Evolutionary conservation across 2,888 invertebrate genomes (phyloP), one percentile per base, ranked within the genome.

Genomic region (Schizaphis graminum): DNA sequence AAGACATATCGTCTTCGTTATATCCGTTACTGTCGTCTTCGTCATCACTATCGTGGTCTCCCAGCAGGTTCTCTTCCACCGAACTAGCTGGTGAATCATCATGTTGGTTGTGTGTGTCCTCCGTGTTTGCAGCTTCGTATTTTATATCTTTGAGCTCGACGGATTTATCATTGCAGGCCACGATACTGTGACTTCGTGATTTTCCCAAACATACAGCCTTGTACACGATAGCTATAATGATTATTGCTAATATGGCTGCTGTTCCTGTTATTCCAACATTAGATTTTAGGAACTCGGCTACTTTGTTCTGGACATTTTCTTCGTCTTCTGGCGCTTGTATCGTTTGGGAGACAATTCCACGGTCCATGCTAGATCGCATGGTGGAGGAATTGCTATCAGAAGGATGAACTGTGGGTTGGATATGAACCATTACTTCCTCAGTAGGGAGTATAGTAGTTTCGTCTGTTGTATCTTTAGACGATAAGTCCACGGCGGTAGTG

Each of bases 241-340:
- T 41, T 13, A 91, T 49, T 41, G 86, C 61, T n/a, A 94, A 44
- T 16, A 94, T 16, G 11, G 44, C 85, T 7, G 94, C 94, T 21
- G 91, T 86, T 28, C 57, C 94, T 2, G 94, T 87, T 10, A 94
- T 44, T 13, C 61, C 86, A 5, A 61, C 49, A 44, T 94, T 94
- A 26, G 94, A 67, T 61, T 67, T 91, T 13, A 94, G 28, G 56
- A 91, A 94, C 4, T 91, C 91, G n/a, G 90, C 53, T 8, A 90
- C 86, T 41, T 61, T 47, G 26, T 47, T 28, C 57, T 57, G 56
- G 35, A 89, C 85, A 8, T 57, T n/a, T 26, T 13, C 53, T 3
- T 89, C 89, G 84, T 93, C 93, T 35, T 93, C 84, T 4, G 93
- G 93, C 57, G 89, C 89, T 44, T 85, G 85, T 41, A 94, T 94